Conservation (phyloP, 2,888 invertebrate genomes). For the Dasysyrphus tricinctus region DNA sequence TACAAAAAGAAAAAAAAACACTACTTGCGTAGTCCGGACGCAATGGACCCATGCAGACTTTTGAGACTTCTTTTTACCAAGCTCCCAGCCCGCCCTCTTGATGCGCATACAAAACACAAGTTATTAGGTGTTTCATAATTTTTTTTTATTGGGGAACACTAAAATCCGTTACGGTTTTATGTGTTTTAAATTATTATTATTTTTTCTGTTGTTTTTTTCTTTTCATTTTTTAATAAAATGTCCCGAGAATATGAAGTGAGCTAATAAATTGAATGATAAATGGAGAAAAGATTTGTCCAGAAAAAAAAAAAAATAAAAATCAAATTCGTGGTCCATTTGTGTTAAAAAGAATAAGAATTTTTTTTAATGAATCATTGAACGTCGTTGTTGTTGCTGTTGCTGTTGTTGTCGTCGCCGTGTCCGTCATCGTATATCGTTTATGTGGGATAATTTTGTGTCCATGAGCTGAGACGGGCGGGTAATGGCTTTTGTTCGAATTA, state of each 20-base stretch:
- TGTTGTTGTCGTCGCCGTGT: background rate
- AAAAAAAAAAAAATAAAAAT: slow-evolving; percentile 36
- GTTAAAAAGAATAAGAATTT: slow-evolving; percentile 44
- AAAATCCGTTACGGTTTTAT: slow-evolving; percentile 70
- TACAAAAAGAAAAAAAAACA: slow-evolving; percentile 9
- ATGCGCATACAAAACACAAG: slow-evolving; percentile 5
- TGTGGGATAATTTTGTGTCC: slow-evolving; percentile 48
- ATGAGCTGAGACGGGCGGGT: slow-evolving; percentile 38
- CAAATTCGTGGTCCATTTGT: slow-evolving; percentile 67
- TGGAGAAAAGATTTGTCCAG: slow-evolving; percentile 72
- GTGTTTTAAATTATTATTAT: slow-evolving; percentile 33
- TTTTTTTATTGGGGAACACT: slow-evolving; percentile 57
- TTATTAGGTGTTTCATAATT: slow-evolving; percentile 50
- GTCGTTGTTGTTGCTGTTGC: background rate
- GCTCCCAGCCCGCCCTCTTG: background rate
- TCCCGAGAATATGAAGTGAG: slow-evolving; percentile 40
- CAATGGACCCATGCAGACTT: slow-evolving; percentile 32
- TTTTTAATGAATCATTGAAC: slow-evolving; percentile 66
- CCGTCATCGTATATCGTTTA: slow-evolving; percentile 44
- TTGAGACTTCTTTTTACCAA: slow-evolving; percentile 30
- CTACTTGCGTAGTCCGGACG: slow-evolving; percentile 13
- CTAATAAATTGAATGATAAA: slow-evolving; percentile 72
- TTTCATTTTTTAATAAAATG: background rate
- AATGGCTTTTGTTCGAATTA: slow-evolving; percentile 65
- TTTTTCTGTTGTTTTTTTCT: background rate